Percentiles rank a stretch among this genome's conserved stretches.
Conservation (phyloP, 2,888 invertebrate genomes). For the Leptura quadrifasciata region DNA sequence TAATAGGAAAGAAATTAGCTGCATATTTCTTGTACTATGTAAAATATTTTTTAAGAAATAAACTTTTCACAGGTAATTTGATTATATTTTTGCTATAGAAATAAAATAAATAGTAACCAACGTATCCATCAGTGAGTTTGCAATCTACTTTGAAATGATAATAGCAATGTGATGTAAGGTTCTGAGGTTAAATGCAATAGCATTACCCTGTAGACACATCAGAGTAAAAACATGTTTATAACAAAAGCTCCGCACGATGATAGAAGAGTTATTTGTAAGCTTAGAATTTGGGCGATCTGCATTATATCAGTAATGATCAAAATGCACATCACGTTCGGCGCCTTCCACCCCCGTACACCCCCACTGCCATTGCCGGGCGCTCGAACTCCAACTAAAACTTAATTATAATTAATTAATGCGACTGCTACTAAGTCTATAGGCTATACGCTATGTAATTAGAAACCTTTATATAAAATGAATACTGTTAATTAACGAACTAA, state of each 20-base stretch:
- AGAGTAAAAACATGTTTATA: conserved; percentile 19
- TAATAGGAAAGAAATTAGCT: too few relatives aligned
- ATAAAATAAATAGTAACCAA: too few relatives aligned
- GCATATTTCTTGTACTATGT: too few relatives aligned
- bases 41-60: too few relatives aligned
- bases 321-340: conserved; percentile 72
- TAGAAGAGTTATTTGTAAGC: conserved; percentile 37
- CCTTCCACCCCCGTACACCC: conserved; percentile 42
- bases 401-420: conserved; percentile 83
- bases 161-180: too few relatives aligned
- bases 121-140: too few relatives aligned
- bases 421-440: conserved; percentile 74
- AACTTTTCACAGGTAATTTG: too few relatives aligned
- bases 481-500: conserved; percentile 78
- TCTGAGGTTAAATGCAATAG: too few relatives aligned
- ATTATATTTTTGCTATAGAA: too few relatives aligned
- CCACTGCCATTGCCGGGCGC: conserved; percentile 44
- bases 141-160: too few relatives aligned
- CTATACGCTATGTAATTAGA: conserved; percentile 77
- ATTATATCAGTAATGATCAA: conserved; percentile 72
- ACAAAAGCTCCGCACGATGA: conserved; percentile 27
- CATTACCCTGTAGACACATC: too few relatives aligned
- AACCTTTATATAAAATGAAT: conserved; percentile 79
- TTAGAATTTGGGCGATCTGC: conserved; percentile 69
- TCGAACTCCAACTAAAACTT: conserved; percentile 82